phyloP scores from a whole-genome alignment of 1,140 invertebrate species.

The Drosophila nannoptera region DNA sequence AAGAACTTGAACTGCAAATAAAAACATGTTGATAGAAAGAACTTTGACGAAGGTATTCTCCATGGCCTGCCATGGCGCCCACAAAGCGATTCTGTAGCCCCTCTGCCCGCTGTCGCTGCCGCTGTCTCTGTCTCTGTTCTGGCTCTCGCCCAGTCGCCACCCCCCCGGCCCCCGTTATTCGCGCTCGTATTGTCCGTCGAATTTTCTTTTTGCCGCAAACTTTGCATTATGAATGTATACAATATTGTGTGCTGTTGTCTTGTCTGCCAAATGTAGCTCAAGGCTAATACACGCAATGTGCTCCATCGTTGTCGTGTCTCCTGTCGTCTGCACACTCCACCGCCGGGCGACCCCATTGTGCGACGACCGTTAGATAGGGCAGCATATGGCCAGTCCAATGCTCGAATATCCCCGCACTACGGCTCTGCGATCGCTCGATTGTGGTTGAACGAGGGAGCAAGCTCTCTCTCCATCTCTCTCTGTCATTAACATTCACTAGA shows the following conservation, averaged over 20 bases:
- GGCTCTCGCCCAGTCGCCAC: no score
- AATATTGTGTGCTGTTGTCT: conserved; percentile 45
- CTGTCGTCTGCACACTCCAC: conserved; percentile 6
- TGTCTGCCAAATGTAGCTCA: conserved; percentile 42
- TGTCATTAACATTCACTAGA: no score
- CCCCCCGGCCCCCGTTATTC: no score
- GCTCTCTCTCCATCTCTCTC: no score
- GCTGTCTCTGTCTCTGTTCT: no score
- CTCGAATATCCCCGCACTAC: neutral
- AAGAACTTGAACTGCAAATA: no score
- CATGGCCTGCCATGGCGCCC: neutral
- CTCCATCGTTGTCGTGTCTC: conserved; percentile 1
- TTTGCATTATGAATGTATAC: conserved; percentile 64
- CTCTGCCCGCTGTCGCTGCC: neutral
- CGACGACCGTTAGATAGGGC: neutral
- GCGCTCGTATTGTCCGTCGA: conserved; percentile 13
- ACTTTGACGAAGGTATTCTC: conserved; percentile 62
- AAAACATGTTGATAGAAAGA: conserved; percentile 49
- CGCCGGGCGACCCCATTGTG: no score
- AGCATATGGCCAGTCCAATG: conserved; percentile 1
- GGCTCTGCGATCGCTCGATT: neutral
- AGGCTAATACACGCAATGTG: conserved; percentile 42
- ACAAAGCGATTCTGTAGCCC: neutral
- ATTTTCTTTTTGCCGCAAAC: conserved; percentile 41
- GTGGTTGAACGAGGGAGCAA: no score